Evolutionary conservation across 2,113 vertebrate species (phyloP).

Genomic region (Scophthalmus maximus): DNA sequence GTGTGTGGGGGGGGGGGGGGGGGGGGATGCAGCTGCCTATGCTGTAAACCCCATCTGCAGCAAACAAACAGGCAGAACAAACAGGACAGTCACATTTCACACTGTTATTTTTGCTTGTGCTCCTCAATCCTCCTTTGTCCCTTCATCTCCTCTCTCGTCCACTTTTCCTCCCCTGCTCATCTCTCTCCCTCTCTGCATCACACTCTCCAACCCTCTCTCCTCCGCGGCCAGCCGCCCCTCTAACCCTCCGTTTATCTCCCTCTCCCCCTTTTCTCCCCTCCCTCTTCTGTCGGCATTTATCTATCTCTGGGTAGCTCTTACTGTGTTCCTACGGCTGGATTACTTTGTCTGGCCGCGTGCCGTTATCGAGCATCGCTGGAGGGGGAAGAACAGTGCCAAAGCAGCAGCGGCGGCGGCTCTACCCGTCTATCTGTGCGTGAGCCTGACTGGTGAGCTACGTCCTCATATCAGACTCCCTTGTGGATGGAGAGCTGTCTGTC

Average conservation of each 20-base stretch:
- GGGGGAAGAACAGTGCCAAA: slow-evolving; percentile 50
- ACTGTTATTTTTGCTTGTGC: not conserved
- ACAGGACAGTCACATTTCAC: not conserved
- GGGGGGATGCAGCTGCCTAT: slow-evolving; percentile 27
- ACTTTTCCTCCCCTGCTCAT: not conserved
- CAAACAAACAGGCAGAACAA: slow-evolving; percentile 19
- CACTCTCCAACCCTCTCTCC: slow-evolving; percentile 12
- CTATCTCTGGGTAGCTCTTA: slow-evolving; percentile 68
- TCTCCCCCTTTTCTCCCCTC: slow-evolving; percentile 16
- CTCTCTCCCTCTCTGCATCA: not conserved
- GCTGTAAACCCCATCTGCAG: slow-evolving; percentile 15
- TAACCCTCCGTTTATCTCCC: slow-evolving; percentile 39
- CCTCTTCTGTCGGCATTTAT: slow-evolving; percentile 47
- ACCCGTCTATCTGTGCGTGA: slow-evolving; percentile 77
- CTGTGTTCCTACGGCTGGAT: slow-evolving; percentile 80
- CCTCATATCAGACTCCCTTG: slow-evolving; percentile 40
- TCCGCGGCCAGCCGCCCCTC: slow-evolving; percentile 2
- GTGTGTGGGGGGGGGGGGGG: slow-evolving; percentile 31
- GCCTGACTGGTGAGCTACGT: slow-evolving; percentile 44
- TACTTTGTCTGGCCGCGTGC: slow-evolving; percentile 76
- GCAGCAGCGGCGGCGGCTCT: slow-evolving; percentile 33
- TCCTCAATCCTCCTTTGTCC: slow-evolving; percentile 40
- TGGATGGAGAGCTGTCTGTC: slow-evolving; percentile 53
- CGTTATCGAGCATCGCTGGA: slow-evolving; percentile 82
- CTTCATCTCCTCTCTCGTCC: slow-evolving; percentile 9